These are phyloP conservation scores for Setipinna tenuifilis DNA, from an alignment of 2,797 vertebrate species.

Conservation along the genomic window DNA sequence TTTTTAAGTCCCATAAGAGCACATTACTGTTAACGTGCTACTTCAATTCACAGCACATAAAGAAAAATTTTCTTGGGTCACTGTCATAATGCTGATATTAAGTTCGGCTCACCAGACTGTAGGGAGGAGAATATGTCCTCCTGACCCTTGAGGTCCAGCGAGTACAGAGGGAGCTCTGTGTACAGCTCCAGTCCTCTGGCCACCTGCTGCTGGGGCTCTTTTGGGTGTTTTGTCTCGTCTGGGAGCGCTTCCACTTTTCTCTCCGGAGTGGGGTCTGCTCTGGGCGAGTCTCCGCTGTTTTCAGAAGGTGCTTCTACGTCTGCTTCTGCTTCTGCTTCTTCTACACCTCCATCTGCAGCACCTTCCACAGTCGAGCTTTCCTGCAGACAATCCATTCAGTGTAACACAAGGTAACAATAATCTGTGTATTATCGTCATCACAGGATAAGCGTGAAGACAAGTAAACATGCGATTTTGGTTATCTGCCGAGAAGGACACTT, in stretches of 20 bases:
- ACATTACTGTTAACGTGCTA: too few relatives aligned
- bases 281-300: neutral
- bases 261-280: constrained; percentile 18
- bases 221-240: neutral
- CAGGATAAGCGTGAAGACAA: neutral
- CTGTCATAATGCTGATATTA: neutral
- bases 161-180: constrained; percentile 90
- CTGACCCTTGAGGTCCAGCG: constrained; percentile 85
- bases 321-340: neutral
- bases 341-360: neutral
- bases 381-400: neutral
- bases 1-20: too few relatives aligned
- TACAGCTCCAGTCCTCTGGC: constrained; percentile 78
- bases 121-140: constrained; percentile 83
- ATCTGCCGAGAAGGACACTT: constrained; percentile 49
- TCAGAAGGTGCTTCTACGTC: neutral
- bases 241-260: constrained; percentile 48
- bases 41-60: too few relatives aligned
- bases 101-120: constrained; percentile 71
- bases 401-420: neutral
- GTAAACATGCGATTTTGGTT: neutral
- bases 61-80: neutral
- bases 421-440: neutral
- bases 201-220: constrained; percentile 35
- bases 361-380: neutral